Evolutionary conservation across 2,888 invertebrate species (phyloP).

Genomic region (Exocentrus adspersus): DNA sequence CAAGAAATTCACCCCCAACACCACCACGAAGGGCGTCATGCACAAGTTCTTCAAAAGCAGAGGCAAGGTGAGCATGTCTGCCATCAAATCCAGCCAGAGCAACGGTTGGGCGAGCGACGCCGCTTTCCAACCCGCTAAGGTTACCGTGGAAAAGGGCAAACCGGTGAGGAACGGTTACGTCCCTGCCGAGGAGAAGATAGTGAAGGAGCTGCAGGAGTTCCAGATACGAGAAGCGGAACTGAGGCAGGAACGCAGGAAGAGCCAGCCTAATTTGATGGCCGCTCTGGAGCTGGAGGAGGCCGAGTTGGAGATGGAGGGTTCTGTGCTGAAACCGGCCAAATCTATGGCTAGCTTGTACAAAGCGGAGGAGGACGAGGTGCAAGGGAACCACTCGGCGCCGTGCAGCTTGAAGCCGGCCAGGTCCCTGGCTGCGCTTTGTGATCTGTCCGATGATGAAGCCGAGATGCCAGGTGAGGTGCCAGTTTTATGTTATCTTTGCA

Average conservation of each 20-base stretch:
- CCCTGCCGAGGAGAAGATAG: slow-evolving; percentile 87
- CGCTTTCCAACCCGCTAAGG: slow-evolving; percentile 57
- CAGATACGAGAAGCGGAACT: slow-evolving; percentile 67
- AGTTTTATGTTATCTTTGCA: too few species aligned
- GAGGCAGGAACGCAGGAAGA: slow-evolving; percentile 73
- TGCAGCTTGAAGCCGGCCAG: slow-evolving; percentile 71
- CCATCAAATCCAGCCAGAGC: slow-evolving; percentile 48
- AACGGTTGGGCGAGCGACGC: slow-evolving; percentile 48
- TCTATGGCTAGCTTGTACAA: slow-evolving; percentile 48
- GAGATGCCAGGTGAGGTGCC: slow-evolving; percentile 66
- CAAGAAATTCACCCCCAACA: slow-evolving; percentile 71
- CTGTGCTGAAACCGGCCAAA: slow-evolving; percentile 43
- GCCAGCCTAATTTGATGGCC: slow-evolving; percentile 72
- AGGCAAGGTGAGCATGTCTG: slow-evolving; percentile 70
- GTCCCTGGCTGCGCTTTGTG: slow-evolving; percentile 75
- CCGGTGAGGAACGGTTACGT: slow-evolving; percentile 80
- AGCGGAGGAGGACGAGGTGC: slow-evolving; percentile 28
- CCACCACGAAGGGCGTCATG: slow-evolving; percentile 77
- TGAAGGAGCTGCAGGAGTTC: slow-evolving; percentile 81
- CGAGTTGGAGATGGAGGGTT: slow-evolving; percentile 34
- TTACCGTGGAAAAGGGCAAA: slow-evolving; percentile 63
- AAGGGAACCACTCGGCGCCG: slow-evolving; percentile 44
- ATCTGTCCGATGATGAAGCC: slow-evolving; percentile 69
- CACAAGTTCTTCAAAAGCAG: slow-evolving; percentile 84
- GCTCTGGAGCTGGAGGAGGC: slow-evolving; percentile 69